Evolutionary conservation across 2,888 invertebrate species (phyloP).

Genomic region (Agriopis marginaria): DNA sequence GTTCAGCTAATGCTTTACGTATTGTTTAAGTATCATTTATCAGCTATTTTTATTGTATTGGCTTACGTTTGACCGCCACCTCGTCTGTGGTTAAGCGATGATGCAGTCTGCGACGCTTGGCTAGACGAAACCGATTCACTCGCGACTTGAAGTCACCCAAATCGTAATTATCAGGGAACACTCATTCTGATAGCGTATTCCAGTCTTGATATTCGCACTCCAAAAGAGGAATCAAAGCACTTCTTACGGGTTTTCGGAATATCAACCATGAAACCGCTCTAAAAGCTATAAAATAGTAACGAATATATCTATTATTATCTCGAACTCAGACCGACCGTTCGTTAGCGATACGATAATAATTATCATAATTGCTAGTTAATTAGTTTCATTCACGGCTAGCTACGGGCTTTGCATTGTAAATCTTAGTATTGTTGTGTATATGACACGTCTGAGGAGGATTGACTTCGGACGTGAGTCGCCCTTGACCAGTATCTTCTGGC

Average conservation of each 20-base stretch:
- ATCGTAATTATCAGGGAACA: no score
- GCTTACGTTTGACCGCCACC: no score
- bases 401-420: slow-evolving; percentile 24
- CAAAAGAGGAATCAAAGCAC: no score
- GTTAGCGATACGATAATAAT: slow-evolving; percentile 18
- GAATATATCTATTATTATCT: slow-evolving; percentile 5
- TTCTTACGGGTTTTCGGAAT: no score
- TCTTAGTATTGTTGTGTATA: slow-evolving; percentile 9
- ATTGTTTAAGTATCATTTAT: background rate
- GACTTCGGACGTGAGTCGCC: background rate
- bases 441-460: slow-evolving; percentile 16
- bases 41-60: no score
- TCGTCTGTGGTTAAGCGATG: no score
- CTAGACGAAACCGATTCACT: no score
- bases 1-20: background rate
- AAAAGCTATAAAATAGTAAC: slow-evolving; percentile 1
- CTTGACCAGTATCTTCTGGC: slow-evolving; percentile 15
- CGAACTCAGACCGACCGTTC: slow-evolving; percentile 43
- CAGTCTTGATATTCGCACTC: no score
- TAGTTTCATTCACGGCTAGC: slow-evolving; percentile 37
- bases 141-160: no score
- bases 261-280: no score
- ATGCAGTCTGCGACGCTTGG: no score
- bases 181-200: no score
- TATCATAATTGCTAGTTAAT: slow-evolving; percentile 34